Conservation (phyloP, 64 coral and sea anemone species). For the Hydrozoanthus tunicans region DNA sequence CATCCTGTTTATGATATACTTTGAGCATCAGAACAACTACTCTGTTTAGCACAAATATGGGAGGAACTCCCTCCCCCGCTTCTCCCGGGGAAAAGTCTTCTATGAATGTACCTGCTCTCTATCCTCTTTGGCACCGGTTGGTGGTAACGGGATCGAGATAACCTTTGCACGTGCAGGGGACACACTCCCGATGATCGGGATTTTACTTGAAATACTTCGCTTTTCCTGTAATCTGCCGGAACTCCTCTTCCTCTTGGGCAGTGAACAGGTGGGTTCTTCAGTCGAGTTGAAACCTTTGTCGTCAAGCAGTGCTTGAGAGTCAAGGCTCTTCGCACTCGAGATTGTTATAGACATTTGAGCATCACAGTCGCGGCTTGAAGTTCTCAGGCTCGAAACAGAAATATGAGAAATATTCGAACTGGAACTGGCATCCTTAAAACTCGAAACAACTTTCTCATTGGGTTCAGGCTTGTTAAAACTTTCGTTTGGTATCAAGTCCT, state of each 20-base stretch:
- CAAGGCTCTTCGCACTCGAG: slow-evolving; percentile 40
- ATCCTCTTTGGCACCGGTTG: background rate
- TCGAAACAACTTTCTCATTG: background rate
- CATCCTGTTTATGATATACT: no score
- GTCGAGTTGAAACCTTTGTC: background rate
- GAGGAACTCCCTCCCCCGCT: no score
- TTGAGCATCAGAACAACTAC: no score
- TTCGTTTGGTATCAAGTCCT: background rate
- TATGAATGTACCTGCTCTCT: slow-evolving; percentile 3
- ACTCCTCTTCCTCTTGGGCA: slow-evolving; percentile 39
- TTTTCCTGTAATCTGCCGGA: background rate
- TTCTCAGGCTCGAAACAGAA: slow-evolving; percentile 45
- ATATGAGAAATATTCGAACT: slow-evolving; percentile 43
- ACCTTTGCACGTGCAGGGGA: slow-evolving; percentile 42
- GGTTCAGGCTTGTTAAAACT: background rate
- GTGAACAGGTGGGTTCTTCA: slow-evolving; percentile 3
- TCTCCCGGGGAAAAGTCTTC: no score
- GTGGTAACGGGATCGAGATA: slow-evolving; percentile 19
- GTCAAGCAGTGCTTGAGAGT: slow-evolving; percentile 36
- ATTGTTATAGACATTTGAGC: slow-evolving; percentile 25
- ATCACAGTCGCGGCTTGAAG: background rate
- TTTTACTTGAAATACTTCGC: slow-evolving; percentile 8
- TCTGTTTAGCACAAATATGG: no score
- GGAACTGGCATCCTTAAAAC: slow-evolving; percentile 1
- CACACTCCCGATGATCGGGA: slow-evolving; percentile 13